phyloP scores from a whole-genome alignment of 2,797 vertebrate genomes.

The Pseudochirops corinnae region DNA sequence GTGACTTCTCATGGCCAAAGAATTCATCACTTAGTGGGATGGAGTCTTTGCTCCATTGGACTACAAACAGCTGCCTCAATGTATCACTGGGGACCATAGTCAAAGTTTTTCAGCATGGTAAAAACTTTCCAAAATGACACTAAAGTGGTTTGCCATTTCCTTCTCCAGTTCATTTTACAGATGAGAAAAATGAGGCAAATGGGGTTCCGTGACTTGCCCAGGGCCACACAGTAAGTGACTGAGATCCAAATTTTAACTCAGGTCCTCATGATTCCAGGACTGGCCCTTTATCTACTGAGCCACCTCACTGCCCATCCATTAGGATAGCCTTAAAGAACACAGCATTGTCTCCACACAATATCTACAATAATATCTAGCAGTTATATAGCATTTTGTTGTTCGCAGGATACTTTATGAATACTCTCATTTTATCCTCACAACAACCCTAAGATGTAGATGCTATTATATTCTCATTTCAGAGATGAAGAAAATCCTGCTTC shows the following conservation, averaged over 20 bases:
- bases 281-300: neutral
- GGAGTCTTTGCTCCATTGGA: neutral
- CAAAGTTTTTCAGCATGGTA: neutral
- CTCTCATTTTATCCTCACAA: neutral
- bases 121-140: neutral
- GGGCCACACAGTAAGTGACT: neutral
- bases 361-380: neutral
- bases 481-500: neutral
- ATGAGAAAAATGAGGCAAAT: neutral
- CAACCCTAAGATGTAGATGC: neutral
- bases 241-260: neutral
- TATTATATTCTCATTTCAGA: neutral
- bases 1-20: neutral
- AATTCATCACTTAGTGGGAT: neutral
- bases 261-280: neutral
- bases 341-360: neutral
- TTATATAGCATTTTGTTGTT: neutral
- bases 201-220: neutral
- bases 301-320: neutral
- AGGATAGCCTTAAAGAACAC: neutral
- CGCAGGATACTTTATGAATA: neutral
- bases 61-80: neutral
- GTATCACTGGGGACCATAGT: neutral
- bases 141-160: neutral
- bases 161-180: neutral